These are phyloP conservation scores for Epizoanthus scotinus DNA, from an alignment of 92 coral and sea anemone genomes.

Conservation along the genomic window DNA sequence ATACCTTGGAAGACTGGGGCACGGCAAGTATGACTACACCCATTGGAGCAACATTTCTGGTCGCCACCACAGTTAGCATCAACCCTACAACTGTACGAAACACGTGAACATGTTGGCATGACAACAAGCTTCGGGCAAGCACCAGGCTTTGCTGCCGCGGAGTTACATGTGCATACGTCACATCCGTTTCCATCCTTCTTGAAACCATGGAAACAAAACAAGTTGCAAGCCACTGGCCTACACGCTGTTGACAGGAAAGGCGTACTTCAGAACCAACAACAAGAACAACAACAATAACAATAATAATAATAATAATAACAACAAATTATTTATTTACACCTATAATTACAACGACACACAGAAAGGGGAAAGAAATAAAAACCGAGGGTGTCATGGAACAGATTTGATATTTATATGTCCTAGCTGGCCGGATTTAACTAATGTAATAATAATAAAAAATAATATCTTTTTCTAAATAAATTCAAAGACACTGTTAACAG, in stretches of 20 bases:
- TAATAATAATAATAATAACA: too few species aligned
- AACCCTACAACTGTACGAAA: conserved; percentile 48
- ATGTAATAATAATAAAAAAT: too few species aligned
- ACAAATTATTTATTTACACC: too few species aligned
- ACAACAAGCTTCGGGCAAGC: conserved; percentile 66
- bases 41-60: conserved; percentile 83
- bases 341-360: too few species aligned
- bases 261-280: too few species aligned
- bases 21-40: conserved; percentile 72
- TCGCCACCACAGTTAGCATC: conserved; percentile 81
- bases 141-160: conserved; percentile 75
- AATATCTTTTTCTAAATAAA: too few species aligned
- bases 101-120: conserved; percentile 28
- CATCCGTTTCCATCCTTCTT: conserved; percentile 83
- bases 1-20: conserved; percentile 73
- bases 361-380: too few species aligned
- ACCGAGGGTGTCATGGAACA: too few species aligned
- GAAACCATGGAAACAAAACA: conserved; percentile 86
- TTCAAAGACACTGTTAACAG: too few species aligned
- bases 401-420: too few species aligned
- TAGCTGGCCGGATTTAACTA: too few species aligned
- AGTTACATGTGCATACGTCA: conserved; percentile 75
- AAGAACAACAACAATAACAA: too few species aligned
- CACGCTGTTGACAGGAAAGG: conserved; percentile 58
- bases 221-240: conserved; percentile 70